Conservation (phyloP, 2,113 vertebrate genomes). For the Cryptomyrus ogoouensis region DNA sequence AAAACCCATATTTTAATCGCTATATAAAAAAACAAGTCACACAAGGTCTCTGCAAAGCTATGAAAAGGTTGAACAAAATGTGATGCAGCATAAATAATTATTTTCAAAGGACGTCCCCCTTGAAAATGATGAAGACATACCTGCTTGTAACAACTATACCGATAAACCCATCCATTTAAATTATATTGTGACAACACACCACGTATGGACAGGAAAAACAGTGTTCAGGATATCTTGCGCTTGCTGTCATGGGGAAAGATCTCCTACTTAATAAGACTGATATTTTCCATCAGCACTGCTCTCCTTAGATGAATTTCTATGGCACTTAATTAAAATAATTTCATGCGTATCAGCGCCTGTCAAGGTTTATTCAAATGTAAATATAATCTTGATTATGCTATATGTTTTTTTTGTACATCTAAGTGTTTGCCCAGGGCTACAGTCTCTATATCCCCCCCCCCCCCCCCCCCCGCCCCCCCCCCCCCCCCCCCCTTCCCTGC, state of each 20-base stretch:
- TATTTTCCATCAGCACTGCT: background rate
- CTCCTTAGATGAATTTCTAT: conserved; percentile 11
- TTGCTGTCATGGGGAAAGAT: background rate
- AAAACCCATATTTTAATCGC: background rate
- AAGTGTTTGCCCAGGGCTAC: conserved; percentile 7
- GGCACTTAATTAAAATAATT: background rate
- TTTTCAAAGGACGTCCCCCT: background rate
- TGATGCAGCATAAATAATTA: background rate
- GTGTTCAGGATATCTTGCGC: too few relatives aligned
- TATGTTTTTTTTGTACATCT: conserved; percentile 5
- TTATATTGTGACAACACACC: background rate
- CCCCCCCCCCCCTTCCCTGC: too few relatives aligned
- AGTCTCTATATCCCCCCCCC: conserved; percentile 33
- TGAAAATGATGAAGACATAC: background rate
- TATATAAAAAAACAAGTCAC: background rate
- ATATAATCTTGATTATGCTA: background rate
- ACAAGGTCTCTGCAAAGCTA: background rate
- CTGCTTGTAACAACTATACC: background rate
- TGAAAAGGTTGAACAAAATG: background rate
- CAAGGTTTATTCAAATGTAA: conserved; percentile 13
- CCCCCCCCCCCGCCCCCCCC: too few relatives aligned
- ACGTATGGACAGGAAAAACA: background rate
- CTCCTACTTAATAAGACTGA: background rate
- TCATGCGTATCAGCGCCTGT: background rate
- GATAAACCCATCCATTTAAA: background rate